Evolutionary conservation across 2,888 invertebrate genomes (phyloP).

Genomic region (Deilephila elpenor): DNA sequence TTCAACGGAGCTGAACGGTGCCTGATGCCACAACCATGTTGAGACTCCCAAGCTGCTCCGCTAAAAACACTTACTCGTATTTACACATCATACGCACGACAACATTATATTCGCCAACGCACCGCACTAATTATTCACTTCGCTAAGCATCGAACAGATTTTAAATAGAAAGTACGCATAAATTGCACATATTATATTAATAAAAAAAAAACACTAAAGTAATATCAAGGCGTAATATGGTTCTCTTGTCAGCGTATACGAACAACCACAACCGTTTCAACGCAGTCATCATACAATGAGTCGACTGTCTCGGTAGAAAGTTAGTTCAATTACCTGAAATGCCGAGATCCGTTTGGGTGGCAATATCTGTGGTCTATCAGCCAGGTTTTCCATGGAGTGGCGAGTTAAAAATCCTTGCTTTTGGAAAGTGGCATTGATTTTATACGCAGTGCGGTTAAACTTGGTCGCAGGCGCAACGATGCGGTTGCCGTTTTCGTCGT

Average conservation of each 20-base stretch:
- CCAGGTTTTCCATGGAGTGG: conserved; percentile 89
- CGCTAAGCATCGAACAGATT: conserved; percentile 65
- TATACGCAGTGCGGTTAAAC: conserved; percentile 74
- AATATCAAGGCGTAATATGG: conserved; percentile 41
- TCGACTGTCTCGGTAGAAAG: conserved; percentile 68
- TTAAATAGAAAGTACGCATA: conserved; percentile 71
- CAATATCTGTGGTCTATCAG: conserved; percentile 81
- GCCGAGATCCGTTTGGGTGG: conserved; percentile 82
- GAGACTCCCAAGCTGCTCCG: conserved; percentile 52
- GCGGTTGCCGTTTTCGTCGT: conserved; percentile 86
- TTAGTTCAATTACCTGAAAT: conserved; percentile 81
- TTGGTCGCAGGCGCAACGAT: conserved; percentile 81
- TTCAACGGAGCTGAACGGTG: conserved; percentile 81
- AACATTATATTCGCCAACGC: conserved; percentile 58
- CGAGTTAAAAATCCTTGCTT: conserved; percentile 83
- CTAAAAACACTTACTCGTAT: conserved; percentile 34
- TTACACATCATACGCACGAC: conserved; percentile 41
- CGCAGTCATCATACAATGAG: conserved; percentile 57
- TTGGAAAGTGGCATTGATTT: conserved; percentile 66
- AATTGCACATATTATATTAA: conserved; percentile 32
- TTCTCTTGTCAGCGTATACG: conserved; percentile 48
- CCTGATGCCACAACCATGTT: conserved; percentile 58
- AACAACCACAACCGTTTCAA: conserved; percentile 52
- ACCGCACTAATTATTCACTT: conserved; percentile 57
- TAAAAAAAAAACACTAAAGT: conserved; percentile 45